Evolutionary conservation across 2,113 vertebrate genomes (phyloP).

Genomic region (Salminus brasiliensis): DNA sequence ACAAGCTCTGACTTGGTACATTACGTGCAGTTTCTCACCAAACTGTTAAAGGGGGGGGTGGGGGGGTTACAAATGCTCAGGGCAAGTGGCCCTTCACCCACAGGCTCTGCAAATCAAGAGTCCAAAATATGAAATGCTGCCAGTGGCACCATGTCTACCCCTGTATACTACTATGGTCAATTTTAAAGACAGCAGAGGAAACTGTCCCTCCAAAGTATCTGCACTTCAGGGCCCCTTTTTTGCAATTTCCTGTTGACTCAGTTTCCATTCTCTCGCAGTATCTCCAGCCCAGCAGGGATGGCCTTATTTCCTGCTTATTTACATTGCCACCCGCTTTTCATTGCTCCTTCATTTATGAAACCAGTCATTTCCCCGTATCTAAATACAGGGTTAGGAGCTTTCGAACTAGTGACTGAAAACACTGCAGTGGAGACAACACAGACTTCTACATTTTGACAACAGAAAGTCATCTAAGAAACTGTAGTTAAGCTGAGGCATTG

Average conservation of each 20-base stretch:
- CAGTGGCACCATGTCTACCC: too few relatives aligned
- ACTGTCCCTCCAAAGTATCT: conserved; percentile 8
- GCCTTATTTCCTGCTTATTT: conserved; percentile 49
- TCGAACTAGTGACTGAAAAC: background rate
- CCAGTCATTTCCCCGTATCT: conserved; percentile 25
- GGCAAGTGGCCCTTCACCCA: too few relatives aligned
- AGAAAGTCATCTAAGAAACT: background rate
- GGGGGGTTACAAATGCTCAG: too few relatives aligned
- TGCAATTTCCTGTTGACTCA: conserved; percentile 58
- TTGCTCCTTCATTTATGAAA: conserved; percentile 21
- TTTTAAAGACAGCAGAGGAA: conserved; percentile 19
- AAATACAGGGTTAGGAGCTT: background rate
- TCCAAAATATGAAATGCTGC: too few relatives aligned
- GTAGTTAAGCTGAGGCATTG: background rate
- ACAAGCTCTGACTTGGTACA: too few relatives aligned
- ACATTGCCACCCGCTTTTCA: background rate
- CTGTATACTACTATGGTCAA: background rate
- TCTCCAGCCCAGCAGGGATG: conserved; percentile 29
- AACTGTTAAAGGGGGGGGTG: too few relatives aligned
- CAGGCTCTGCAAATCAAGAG: too few relatives aligned
- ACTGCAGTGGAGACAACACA: background rate
- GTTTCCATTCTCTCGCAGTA: conserved; percentile 26
- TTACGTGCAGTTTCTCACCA: too few relatives aligned
- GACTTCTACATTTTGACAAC: background rate
- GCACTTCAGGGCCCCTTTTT: conserved; percentile 27